A percentile compares a stretch with the other conserved stretches of the same genome.
Conservation (phyloP, 2,888 invertebrate species). For the Endotricha flammealis region DNA sequence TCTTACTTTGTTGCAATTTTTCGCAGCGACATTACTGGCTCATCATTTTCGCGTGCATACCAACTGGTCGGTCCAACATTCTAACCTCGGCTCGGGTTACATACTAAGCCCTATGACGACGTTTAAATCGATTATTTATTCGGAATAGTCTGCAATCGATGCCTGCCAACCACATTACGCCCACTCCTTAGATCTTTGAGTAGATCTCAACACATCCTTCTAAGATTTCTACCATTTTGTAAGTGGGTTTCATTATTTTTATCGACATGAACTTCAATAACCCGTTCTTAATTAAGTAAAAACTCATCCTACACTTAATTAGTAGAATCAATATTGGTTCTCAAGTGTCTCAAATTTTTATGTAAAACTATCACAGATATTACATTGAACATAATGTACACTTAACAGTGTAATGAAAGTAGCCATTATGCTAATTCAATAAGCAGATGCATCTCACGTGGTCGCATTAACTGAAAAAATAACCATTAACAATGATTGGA, state of each 20-base stretch:
- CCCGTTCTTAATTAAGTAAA: no score
- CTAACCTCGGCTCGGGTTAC: slow-evolving; percentile 56
- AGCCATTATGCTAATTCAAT: no score
- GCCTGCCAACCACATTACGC: slow-evolving; percentile 52
- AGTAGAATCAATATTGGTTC: no score
- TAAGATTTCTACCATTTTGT: slow-evolving; percentile 43
- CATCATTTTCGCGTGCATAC: slow-evolving; percentile 53
- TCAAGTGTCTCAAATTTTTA: no score
- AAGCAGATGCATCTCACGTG: no score
- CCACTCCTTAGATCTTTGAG: slow-evolving; percentile 35
- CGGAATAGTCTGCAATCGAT: slow-evolving; percentile 43
- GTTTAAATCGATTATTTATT: slow-evolving; percentile 66
- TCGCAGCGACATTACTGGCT: slow-evolving; percentile 35
- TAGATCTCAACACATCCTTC: slow-evolving; percentile 40
- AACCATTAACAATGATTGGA: not conserved
- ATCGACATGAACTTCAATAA: no score
- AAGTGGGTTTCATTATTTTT: no score
- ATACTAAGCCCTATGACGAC: slow-evolving; percentile 38
- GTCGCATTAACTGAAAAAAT: no score
- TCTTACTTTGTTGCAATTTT: slow-evolving; percentile 8
- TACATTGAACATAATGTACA: no score
- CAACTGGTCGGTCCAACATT: slow-evolving; percentile 43
- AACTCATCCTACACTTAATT: no score
- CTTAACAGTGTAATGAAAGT: no score
- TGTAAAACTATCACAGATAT: no score